phyloP scores from a whole-genome alignment of 1,140 invertebrate genomes.

The Octopus sinensis region DNA sequence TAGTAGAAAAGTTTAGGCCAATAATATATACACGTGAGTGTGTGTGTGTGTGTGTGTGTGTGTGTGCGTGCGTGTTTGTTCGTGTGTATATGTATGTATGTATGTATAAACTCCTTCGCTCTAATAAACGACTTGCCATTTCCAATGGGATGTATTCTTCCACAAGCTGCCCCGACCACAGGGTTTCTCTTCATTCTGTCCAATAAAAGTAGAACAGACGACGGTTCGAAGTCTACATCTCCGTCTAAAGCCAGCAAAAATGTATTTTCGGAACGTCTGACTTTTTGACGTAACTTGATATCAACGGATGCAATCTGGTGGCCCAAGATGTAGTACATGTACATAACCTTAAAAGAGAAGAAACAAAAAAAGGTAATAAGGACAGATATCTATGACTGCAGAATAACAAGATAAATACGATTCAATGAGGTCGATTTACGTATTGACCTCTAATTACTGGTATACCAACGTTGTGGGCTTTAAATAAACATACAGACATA shows the following conservation, averaged over 20 bases:
- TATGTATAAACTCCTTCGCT: background rate
- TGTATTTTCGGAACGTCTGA: constrained; percentile 70
- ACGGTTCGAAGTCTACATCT: constrained; percentile 63
- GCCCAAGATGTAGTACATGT: constrained; percentile 64
- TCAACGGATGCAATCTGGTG: constrained; percentile 28
- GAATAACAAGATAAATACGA: no score
- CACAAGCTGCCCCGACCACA: constrained; percentile 63
- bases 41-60: no score
- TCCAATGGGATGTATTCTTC: constrained; percentile 63
- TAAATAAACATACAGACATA: no score
- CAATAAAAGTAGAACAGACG: constrained; percentile 60
- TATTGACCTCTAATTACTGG: no score
- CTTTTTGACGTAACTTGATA: constrained; percentile 81
- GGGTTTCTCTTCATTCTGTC: constrained; percentile 63
- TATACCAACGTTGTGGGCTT: no score
- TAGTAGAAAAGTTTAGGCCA: no score
- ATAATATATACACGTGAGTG: no score
- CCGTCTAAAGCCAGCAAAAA: constrained; percentile 64
- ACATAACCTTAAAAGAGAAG: constrained; percentile 60
- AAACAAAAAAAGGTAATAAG: background rate
- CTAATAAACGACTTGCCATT: constrained; percentile 31
- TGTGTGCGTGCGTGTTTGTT: no score
- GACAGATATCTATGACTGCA: background rate
- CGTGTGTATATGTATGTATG: background rate
- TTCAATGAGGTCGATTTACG: no score